Evolutionary conservation across 1,140 invertebrate species (phyloP).

Genomic region (Nebria ingens): DNA sequence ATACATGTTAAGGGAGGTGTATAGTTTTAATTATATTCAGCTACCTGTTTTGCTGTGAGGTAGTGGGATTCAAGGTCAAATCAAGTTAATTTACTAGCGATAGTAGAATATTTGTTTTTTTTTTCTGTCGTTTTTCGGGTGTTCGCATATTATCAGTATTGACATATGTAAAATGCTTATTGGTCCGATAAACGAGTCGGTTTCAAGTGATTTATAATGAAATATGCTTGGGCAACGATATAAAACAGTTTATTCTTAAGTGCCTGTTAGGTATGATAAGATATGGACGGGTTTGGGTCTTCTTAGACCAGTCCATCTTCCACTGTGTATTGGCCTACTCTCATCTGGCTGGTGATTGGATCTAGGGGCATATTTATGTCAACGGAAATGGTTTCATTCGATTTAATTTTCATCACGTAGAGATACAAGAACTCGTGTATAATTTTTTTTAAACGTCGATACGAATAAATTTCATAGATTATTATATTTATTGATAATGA

Average conservation of each 20-base stretch:
- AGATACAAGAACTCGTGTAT: no score
- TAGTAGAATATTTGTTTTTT: background rate
- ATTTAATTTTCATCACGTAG: background rate
- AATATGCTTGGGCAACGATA: background rate
- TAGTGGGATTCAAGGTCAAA: background rate
- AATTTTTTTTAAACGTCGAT: no score
- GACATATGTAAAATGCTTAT: constrained; percentile 2
- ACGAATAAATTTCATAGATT: no score
- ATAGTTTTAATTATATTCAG: constrained; percentile 2
- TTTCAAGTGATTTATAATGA: background rate
- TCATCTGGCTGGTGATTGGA: no score
- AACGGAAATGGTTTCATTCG: background rate
- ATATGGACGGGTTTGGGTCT: background rate
- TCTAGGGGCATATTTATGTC: no score
- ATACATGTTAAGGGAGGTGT: background rate
- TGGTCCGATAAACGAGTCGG: background rate
- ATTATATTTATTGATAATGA: no score
- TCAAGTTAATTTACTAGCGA: background rate
- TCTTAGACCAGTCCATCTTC: background rate
- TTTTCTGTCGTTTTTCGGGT: no score
- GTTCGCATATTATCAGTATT: background rate
- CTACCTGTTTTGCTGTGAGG: background rate
- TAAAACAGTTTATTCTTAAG: constrained; percentile 9
- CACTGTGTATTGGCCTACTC: background rate
- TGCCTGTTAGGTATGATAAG: constrained; percentile 6